These are phyloP conservation scores for Pogoniulus pusillus DNA, from an alignment of 2,797 vertebrate genomes.

Conservation along the genomic window DNA sequence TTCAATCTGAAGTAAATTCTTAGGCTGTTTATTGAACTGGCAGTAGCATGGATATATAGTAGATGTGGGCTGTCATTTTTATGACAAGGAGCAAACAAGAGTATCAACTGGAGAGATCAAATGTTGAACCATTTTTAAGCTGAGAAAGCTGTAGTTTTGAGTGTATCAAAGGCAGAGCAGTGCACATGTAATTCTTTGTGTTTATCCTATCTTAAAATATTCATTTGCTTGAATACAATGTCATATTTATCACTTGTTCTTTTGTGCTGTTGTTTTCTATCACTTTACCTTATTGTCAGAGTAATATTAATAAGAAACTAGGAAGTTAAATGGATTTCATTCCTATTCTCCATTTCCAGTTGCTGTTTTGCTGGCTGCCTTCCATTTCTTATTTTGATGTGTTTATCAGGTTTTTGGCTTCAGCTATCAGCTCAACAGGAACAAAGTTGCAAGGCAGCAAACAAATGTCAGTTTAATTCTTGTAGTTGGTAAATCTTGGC, in stretches of 20 bases:
- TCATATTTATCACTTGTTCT: neutral
- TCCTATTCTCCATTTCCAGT: neutral
- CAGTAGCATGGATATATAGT: fast-evolving
- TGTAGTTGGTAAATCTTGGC: slow-evolving; percentile 13
- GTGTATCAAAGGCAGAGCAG: neutral
- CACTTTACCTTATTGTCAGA: neutral
- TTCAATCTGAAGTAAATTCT: neutral
- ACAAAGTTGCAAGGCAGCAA: slow-evolving; percentile 38
- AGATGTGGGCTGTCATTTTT: neutral
- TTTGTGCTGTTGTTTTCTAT: neutral
- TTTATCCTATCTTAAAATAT: neutral
- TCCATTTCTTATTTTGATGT: slow-evolving; percentile 39
- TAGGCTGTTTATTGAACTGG: neutral
- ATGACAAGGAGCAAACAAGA: neutral
- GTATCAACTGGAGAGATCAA: neutral
- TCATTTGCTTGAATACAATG: neutral
- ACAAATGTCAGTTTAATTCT: slow-evolving; percentile 25
- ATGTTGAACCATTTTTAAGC: neutral
- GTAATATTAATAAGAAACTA: neutral
- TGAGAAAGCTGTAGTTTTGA: neutral
- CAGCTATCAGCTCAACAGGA: neutral
- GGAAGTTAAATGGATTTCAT: neutral
- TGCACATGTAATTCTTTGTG: neutral
- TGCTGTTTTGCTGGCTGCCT: neutral
- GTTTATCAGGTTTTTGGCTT: slow-evolving; percentile 54